Evolutionary conservation across 2,888 invertebrate genomes (phyloP).

Genomic region (Archips crataeganus): DNA sequence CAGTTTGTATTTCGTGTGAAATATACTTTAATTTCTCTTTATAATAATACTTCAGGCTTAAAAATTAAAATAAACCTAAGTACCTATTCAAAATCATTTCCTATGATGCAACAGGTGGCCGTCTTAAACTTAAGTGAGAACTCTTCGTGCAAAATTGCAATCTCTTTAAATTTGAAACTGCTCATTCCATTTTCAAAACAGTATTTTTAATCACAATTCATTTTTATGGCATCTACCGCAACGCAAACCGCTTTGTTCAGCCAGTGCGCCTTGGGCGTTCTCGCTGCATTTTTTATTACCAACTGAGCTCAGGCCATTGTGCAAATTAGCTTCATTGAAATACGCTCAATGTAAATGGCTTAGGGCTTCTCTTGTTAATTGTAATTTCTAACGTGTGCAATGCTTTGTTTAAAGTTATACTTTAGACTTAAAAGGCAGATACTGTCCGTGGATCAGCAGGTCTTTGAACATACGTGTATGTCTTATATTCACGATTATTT

Average conservation of each 20-base stretch:
- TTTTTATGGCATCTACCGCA: slow-evolving; percentile 25
- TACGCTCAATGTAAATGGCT: not conserved
- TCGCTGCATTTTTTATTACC: slow-evolving; percentile 35
- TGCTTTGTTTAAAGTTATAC: not conserved
- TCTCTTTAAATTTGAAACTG: not conserved
- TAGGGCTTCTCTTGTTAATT: not conserved
- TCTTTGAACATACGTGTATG: not conserved
- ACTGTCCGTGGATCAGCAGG: not conserved
- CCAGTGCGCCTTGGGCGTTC: slow-evolving; percentile 16
- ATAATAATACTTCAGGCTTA: too few species aligned
- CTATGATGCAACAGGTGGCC: too few species aligned
- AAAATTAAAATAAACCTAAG: too few species aligned
- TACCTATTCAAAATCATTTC: too few species aligned
- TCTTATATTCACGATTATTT: not conserved
- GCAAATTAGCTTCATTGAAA: slow-evolving; percentile 21
- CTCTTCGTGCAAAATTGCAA: too few species aligned
- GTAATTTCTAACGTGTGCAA: not conserved
- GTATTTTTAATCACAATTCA: slow-evolving; percentile 28
- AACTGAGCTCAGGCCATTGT: slow-evolving; percentile 17
- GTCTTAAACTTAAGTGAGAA: not conserved
- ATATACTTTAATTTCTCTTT: too few species aligned
- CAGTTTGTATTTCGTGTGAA: too few species aligned
- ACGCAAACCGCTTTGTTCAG: slow-evolving; percentile 12
- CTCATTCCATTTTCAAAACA: slow-evolving; percentile 25
- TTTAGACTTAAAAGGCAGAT: not conserved